Evolutionary conservation across 2,888 invertebrate genomes (phyloP), one percentile per base, ranked within the genome.

Genomic region (Eilema depressum): DNA sequence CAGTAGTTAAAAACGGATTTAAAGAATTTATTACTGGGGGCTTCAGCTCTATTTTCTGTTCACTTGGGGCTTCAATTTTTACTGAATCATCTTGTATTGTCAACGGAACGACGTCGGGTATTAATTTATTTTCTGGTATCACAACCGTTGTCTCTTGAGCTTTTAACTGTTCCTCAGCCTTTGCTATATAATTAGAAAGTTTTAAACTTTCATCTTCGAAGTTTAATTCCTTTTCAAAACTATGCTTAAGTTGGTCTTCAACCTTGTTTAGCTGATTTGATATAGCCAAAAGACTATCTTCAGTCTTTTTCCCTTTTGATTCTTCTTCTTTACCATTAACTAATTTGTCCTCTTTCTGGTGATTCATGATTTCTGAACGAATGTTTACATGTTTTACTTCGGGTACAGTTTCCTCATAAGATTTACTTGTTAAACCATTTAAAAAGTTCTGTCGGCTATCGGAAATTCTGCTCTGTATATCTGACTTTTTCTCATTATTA

Each of bases 381-480:
- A 93, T 83, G 71, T 87, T 86, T 11, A 88, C 85, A 76, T 88
- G 77, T 82, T 91, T 92, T 30, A 89, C 81, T 83, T 92, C 89
- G 76, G 89, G 82, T 57, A 77, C 68, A 74, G 80, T 66, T 77
- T 89, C 88, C 26, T 92, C 90, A 69, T 79, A 79, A 37, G 86
- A 84, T 79, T 89, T 91, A 76, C 86, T 89, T 56, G 96, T 91
- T 88, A 95, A 82, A 85, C 95, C 88, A 89, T 96, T 89, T 83
- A 96, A 85, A 89, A 96, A 89, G 88, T 90, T 88, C 88, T 92
- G 70, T 88, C 95, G 87, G 89, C 96, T 90, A 88, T 95, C 90
- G 85, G 96, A 91, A 91, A 95, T 91, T 82, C 95, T 87, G 86
- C 88, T 91, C 90, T 96, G 91, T 86, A 96, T 77, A 89, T 96